Evolutionary conservation across 2,797 vertebrate species (phyloP).

Genomic region (Allochrocebus solatus): DNA sequence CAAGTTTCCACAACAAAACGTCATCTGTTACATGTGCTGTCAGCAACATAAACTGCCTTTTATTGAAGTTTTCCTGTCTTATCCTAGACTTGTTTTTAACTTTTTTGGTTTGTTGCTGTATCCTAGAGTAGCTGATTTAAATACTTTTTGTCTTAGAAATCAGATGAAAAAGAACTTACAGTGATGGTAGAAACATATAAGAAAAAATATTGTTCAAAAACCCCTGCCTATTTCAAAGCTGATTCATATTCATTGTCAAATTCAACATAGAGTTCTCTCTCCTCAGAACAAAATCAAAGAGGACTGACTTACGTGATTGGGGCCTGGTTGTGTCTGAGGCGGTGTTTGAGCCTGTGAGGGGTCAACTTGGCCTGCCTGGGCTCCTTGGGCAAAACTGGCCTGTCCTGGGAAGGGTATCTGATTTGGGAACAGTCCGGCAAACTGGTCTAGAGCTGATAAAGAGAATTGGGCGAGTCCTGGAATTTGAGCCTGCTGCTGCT

Average conservation of each 20-base stretch:
- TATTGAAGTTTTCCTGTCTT: neutral
- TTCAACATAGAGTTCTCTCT: neutral
- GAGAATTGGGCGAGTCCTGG: slow-evolving; percentile 28
- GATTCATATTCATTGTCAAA: neutral
- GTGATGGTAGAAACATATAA: neutral
- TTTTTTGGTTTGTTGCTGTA: neutral
- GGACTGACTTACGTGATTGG: slow-evolving; percentile 24
- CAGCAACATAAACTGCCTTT: neutral
- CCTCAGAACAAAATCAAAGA: neutral
- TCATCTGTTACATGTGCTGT: neutral
- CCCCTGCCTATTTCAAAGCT: neutral
- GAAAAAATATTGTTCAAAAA: neutral
- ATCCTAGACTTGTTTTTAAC: neutral
- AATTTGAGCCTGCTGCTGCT: slow-evolving; percentile 19
- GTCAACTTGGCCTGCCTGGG: slow-evolving; percentile 29
- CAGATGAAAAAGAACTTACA: neutral
- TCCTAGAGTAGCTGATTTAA: neutral
- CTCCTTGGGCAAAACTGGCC: slow-evolving; percentile 21
- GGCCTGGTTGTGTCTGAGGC: neutral
- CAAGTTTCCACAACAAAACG: neutral
- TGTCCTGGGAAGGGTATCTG: slow-evolving; percentile 41
- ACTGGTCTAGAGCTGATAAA: neutral
- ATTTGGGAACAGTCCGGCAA: slow-evolving; percentile 48
- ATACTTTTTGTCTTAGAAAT: slow-evolving; percentile 14
- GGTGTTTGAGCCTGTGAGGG: slow-evolving; percentile 40